Evolutionary conservation across 1,140 invertebrate species (phyloP).

Genomic region (Propsilocerus akamusi): DNA sequence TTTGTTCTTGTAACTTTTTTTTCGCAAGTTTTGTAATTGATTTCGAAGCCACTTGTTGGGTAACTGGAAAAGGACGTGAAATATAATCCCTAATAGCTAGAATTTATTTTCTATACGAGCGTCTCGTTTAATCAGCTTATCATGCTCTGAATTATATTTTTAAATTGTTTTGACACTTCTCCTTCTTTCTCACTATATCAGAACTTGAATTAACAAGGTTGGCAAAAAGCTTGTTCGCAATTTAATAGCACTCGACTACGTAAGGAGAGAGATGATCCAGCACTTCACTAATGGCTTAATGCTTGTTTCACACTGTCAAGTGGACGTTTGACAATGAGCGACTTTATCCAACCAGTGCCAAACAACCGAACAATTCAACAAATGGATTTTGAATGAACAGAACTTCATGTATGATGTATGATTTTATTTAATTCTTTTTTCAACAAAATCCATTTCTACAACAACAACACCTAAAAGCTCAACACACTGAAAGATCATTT

Average conservation of each 20-base stretch:
- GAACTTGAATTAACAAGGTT: no score
- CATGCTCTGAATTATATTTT: background rate
- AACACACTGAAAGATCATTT: no score
- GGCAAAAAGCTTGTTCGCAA: background rate
- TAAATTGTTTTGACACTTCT: background rate
- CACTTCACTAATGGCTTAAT: no score
- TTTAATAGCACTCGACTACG: no score
- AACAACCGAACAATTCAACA: background rate
- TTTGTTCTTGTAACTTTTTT: no score
- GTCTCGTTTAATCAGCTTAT: background rate
- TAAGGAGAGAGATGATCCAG: no score
- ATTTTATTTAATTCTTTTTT: constrained; percentile 3
- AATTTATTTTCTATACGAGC: no score
- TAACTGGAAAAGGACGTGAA: no score
- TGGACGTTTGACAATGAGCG: background rate
- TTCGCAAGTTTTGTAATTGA: background rate
- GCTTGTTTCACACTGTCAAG: no score
- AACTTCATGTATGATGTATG: background rate
- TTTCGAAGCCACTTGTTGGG: background rate
- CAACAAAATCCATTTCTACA: no score
- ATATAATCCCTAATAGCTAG: no score
- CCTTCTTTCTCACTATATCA: background rate
- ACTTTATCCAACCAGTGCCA: background rate
- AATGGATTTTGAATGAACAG: background rate
- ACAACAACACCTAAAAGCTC: no score